Conservation (phyloP, 1,140 invertebrate genomes). For the Tribolium madens region DNA sequence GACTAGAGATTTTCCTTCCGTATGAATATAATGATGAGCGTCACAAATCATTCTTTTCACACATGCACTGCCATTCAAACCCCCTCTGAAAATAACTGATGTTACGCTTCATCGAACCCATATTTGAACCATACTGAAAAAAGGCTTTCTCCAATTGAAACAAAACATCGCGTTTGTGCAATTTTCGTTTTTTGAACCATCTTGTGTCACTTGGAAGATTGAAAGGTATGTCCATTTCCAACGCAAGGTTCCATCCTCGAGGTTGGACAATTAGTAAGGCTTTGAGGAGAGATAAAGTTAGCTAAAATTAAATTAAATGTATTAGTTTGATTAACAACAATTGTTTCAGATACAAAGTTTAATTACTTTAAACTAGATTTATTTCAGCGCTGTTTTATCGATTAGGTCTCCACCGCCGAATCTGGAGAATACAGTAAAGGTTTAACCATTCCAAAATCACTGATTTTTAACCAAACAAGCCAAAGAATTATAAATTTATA, state of each 20-base stretch:
- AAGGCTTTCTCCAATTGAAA: slow-evolving; percentile 45
- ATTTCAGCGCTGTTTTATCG: slow-evolving; percentile 32
- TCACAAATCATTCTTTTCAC: slow-evolving; percentile 77
- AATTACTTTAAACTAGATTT: slow-evolving; percentile 16
- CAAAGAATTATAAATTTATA: neutral
- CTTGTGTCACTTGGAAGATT: slow-evolving; percentile 51
- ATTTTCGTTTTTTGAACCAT: slow-evolving; percentile 5
- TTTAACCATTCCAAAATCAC: neutral
- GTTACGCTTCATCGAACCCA: neutral
- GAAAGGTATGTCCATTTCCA: slow-evolving; percentile 54
- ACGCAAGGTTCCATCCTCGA: slow-evolving; percentile 43
- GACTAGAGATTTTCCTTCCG: slow-evolving; percentile 73
- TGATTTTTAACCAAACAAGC: neutral
- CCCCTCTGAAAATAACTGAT: slow-evolving; percentile 67
- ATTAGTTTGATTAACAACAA: slow-evolving; percentile 27
- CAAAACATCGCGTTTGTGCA: slow-evolving; percentile 50
- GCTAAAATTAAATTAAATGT: slow-evolving; percentile 44
- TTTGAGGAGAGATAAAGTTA: slow-evolving; percentile 51
- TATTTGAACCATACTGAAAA: slow-evolving; percentile 39
- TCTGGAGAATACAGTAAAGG: neutral
- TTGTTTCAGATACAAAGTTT: neutral
- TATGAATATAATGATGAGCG: slow-evolving; percentile 69
- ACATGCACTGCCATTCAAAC: slow-evolving; percentile 74
- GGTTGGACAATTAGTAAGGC: slow-evolving; percentile 50
- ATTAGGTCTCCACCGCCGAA: neutral